phyloP scores from a whole-genome alignment of 2,797 vertebrate species.

The Huso huso region DNA sequence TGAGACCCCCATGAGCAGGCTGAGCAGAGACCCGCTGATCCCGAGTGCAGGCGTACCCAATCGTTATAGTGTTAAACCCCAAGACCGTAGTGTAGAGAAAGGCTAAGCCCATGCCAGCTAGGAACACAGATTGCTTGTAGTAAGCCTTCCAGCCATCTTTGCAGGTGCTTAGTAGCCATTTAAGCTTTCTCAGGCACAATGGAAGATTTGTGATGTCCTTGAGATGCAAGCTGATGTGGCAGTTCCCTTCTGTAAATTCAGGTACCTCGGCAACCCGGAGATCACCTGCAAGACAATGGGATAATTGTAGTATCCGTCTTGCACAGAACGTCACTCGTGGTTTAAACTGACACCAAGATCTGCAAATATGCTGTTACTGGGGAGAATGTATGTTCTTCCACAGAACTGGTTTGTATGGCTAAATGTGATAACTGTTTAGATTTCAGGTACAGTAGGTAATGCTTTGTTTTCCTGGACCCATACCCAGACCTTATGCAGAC shows the following conservation, averaged over 20 bases:
- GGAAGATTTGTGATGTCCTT: conserved; percentile 41
- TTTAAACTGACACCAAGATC: too few species aligned
- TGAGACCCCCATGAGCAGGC: conserved; percentile 64
- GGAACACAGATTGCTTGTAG: conserved; percentile 62
- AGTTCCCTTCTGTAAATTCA: conserved; percentile 37
- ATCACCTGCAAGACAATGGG: conserved; percentile 31
- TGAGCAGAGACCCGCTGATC: conserved; percentile 69
- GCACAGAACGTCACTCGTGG: background rate
- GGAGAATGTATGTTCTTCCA: too few species aligned
- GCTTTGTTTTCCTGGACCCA: too few species aligned
- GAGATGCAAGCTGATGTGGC: conserved; percentile 32
- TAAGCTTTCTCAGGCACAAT: conserved; percentile 44
- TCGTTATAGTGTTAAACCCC: conserved; percentile 72
- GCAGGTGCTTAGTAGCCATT: conserved; percentile 52
- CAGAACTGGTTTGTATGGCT: too few species aligned
- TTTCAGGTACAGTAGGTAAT: too few species aligned
- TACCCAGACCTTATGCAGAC: too few species aligned
- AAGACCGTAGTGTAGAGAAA: conserved; percentile 73
- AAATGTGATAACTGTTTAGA: too few species aligned
- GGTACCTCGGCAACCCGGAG: conserved; percentile 27
- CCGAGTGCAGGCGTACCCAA: conserved; percentile 70
- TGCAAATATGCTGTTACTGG: too few species aligned
- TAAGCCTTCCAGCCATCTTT: conserved; percentile 60
- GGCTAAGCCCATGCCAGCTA: conserved; percentile 67
- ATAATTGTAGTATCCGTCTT: background rate